These are phyloP conservation scores for Notolepis coatsorum DNA, from an alignment of 2,797 vertebrate genomes.

Conservation along the genomic window DNA sequence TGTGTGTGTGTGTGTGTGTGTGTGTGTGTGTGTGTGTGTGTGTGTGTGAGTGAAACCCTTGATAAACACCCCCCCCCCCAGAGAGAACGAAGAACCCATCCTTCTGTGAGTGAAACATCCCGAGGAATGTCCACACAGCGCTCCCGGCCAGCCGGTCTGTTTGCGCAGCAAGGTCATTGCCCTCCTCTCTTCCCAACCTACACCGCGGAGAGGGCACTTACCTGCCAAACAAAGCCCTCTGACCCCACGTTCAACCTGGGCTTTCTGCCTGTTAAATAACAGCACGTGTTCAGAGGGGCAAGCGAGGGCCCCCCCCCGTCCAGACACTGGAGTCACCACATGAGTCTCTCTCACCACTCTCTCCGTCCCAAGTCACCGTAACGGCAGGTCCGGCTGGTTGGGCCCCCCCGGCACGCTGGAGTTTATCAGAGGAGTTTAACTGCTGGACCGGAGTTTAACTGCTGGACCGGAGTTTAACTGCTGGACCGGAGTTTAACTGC, in stretches of 20 bases:
- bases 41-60: too few relatives aligned
- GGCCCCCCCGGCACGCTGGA: background rate
- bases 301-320: background rate
- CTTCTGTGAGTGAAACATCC: too few relatives aligned
- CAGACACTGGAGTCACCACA: conserved; percentile 14
- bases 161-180: conserved; percentile 65
- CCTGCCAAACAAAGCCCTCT: conserved; percentile 63
- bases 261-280: conserved; percentile 39
- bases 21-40: too few relatives aligned
- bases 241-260: conserved; percentile 47
- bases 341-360: background rate
- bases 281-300: conserved; percentile 22
- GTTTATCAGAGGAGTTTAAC: background rate
- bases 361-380: conserved; percentile 1
- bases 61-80: too few relatives aligned
- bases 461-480: too few relatives aligned
- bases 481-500: too few relatives aligned
- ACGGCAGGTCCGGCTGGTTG: background rate
- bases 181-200: conserved; percentile 56
- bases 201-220: conserved; percentile 81
- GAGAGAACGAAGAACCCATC: too few relatives aligned
- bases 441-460: background rate
- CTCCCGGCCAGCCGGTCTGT: conserved; percentile 57
- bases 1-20: too few relatives aligned
- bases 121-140: background rate